Base-by-base conservation (phyloP, 2,797 vertebrate genomes). In the Diplodus puntazzo region DNA sequence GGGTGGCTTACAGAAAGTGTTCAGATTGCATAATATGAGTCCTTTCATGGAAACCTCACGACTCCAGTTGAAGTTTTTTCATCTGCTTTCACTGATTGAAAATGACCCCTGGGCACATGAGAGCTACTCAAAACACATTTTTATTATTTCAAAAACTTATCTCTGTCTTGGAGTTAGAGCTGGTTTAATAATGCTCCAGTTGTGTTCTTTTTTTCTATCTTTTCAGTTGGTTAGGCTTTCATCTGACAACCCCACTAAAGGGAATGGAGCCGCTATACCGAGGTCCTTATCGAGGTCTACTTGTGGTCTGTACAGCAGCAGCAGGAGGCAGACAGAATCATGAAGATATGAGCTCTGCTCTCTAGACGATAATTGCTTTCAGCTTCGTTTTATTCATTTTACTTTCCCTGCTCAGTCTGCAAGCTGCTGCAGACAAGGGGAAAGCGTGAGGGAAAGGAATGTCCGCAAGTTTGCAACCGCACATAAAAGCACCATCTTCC, bases 351-450 rank as follows among this genome's bases (percentile, higher is more conserved):
- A 85, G 79, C 67, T 75, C 60, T 46, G 81, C 79, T 76, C 83
- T 83, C 87, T 25, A 89, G 84, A 87, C 66, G 25, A 67, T 93
- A 94, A 95, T 93, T 93, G 73, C 84, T 92, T 91, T 92, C 91
- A 93, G 89, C 79, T 88, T 89, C 12, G 66, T 90, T 84, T 87
- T 71, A 82, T 87, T 76, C 68, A 80, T 83, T 87, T 82, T 42
- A 30, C 25, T 68, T 87, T 81, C 80, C 76, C 58, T 50, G 43
- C 59, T 82, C 70, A 74, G 79, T 83, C 76, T 76, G 77, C 70
- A 69, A 88, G 83, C 86, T 82, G 84, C 79, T 64, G 52, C 6
- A 52, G 25, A 23, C 72, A 58, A 73, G 78, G 75, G 42, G 46
- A 82, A 87, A 73, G 60, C 57, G 30, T 55, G 65, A 57, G n/a